Base-by-base conservation (phyloP, 2,888 invertebrate species). In the Zaprionus obscuricornis region DNA sequence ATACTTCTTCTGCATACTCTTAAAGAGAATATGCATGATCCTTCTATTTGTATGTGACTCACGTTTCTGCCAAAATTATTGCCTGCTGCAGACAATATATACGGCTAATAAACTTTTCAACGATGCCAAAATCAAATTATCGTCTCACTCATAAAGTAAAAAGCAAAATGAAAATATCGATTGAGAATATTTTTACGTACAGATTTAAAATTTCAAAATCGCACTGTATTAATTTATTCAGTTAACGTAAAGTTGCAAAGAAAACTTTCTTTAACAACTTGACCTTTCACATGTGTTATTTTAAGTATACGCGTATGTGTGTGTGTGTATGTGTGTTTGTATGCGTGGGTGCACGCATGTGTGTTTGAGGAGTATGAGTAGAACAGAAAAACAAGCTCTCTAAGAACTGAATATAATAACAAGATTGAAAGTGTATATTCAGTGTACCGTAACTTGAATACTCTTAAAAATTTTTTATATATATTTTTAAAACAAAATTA, bases 251-350 rank as follows among this genome's bases (percentile, higher is more conserved):
- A 40, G 17, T 13, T 34, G 13, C 33, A 6, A 31, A 17, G 5
- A 39, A 26, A 37, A 59, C 34, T 39, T 27, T 10, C 47, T 60
- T 76, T 60, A 60, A 59, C 50, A 54, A 51, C 58, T 70, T 77
- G 77, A 67, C 77, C 70, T 77, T 77, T 71, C 16, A 33, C 29
- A 14, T 20, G 36, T 16, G 37, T 26, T 8, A 13, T 31, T n/a
- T n/a, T n/a, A n/a, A 8, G 47, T n/a, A 20, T 17, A 20, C n/a
- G 14, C 14, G 42, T 17, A 1, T 22, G 29, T 33, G 13, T 29
- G 7, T 7, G 27, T 8, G 17, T 22, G 5, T 5, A 22, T 5
- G 14, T n/a, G 20, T 6, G n/a, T 18, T 20, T 10, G n/a, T 31
- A 29, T 10, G 18, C 20, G 7, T 22, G 13, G 22, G 14, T 33